Evolutionary conservation across 2,797 vertebrate genomes (phyloP).

Genomic region (Acanthopagrus latus): DNA sequence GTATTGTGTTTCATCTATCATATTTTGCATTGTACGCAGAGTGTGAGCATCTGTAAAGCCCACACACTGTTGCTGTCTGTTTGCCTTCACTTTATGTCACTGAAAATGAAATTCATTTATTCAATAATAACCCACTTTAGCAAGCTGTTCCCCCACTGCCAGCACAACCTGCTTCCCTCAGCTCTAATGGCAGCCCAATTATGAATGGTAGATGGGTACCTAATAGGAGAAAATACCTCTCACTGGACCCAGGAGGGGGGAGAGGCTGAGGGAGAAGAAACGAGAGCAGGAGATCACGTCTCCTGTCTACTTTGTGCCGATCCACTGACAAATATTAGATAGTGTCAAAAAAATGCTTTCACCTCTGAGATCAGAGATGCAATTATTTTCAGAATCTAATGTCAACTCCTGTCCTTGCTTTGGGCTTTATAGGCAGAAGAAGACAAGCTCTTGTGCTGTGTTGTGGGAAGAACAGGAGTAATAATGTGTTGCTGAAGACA

Average conservation of each 20-base stretch:
- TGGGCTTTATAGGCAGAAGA: slow-evolving; percentile 35
- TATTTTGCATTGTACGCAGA: slow-evolving; percentile 30
- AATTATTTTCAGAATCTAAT: slow-evolving; percentile 63
- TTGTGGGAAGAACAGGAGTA: background rate
- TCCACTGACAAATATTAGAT: slow-evolving; percentile 54
- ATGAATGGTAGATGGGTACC: slow-evolving; percentile 70
- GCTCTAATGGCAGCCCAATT: slow-evolving; percentile 72
- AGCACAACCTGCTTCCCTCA: slow-evolving; percentile 62
- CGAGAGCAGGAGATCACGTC: slow-evolving; percentile 45
- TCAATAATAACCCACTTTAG: slow-evolving; percentile 73
- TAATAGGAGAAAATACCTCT: slow-evolving; percentile 67
- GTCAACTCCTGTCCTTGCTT: slow-evolving; percentile 36
- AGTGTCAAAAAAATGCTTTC: slow-evolving; percentile 52
- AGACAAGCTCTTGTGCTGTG: slow-evolving; percentile 6
- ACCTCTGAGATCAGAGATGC: slow-evolving; percentile 50
- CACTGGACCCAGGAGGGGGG: slow-evolving; percentile 30
- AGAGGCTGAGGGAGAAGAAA: slow-evolving; percentile 23
- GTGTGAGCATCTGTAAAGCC: slow-evolving; percentile 15
- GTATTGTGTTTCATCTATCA: slow-evolving; percentile 33
- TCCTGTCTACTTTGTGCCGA: slow-evolving; percentile 42
- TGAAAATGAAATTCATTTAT: slow-evolving; percentile 69
- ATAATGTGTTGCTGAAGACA: slow-evolving; percentile 30
- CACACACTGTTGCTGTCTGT: slow-evolving; percentile 28
- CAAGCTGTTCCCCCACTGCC: slow-evolving; percentile 57
- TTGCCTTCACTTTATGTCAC: slow-evolving; percentile 53